Conservation (phyloP, 2,113 vertebrate genomes). For the Epinephelus cyanopodus region DNA sequence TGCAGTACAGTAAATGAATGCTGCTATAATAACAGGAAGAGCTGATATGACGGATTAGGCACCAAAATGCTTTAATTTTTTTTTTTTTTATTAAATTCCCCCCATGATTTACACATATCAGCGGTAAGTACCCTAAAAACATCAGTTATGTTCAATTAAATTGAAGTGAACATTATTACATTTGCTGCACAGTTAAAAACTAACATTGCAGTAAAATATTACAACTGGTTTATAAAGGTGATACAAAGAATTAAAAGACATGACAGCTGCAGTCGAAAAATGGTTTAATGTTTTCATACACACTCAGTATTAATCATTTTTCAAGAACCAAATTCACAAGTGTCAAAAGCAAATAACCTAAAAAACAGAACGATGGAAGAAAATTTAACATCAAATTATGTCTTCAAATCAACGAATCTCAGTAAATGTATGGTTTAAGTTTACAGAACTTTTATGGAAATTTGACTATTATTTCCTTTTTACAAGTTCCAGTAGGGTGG, state of each 20-base stretch:
- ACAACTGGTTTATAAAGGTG: background rate
- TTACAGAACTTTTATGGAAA: background rate
- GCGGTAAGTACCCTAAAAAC: background rate
- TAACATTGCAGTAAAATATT: background rate
- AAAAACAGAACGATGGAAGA: background rate
- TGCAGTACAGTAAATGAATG: background rate
- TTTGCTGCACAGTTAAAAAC: background rate
- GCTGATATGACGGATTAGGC: background rate
- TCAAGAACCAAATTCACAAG: background rate
- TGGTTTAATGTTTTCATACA: slow-evolving; percentile 42
- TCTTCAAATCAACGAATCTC: background rate
- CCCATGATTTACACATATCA: background rate
- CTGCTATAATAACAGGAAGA: background rate
- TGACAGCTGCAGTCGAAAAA: slow-evolving; percentile 5
- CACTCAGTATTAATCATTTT: background rate
- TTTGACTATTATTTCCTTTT: slow-evolving; percentile 69
- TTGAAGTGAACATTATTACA: background rate
- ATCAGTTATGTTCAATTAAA: background rate
- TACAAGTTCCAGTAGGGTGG: slow-evolving; percentile 83
- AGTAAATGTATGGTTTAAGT: background rate
- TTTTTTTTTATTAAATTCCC: background rate
- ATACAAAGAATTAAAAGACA: slow-evolving; percentile 9
- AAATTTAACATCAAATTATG: background rate
- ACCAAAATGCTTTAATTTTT: background rate
- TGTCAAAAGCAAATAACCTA: background rate